Evolutionary conservation across 2,797 vertebrate genomes (phyloP).

Genomic region (Rhincodon typus): DNA sequence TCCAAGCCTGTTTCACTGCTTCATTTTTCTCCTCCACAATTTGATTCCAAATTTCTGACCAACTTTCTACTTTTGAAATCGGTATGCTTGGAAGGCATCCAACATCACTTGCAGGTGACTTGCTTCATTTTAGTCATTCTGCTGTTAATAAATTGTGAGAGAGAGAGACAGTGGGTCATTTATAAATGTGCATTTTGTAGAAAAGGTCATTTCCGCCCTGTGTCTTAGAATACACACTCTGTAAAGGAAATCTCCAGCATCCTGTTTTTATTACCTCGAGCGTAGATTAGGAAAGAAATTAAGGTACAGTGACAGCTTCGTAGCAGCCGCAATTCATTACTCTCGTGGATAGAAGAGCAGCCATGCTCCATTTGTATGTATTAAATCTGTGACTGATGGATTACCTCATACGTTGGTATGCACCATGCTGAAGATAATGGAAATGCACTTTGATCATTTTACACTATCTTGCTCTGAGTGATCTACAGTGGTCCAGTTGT

Average conservation of each 20-base stretch:
- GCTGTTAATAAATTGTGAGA: neutral
- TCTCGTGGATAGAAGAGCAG: neutral
- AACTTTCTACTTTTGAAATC: neutral
- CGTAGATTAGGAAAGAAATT: slow-evolving; percentile 15
- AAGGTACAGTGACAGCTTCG: neutral
- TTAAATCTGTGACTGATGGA: slow-evolving; percentile 26
- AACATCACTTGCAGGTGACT: neutral
- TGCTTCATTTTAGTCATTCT: neutral
- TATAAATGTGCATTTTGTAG: neutral
- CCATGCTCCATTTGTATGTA: slow-evolving; percentile 20
- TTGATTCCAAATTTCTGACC: neutral
- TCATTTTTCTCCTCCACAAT: neutral
- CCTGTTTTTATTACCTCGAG: slow-evolving; percentile 26
- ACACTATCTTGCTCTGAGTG: neutral
- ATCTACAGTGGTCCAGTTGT: neutral
- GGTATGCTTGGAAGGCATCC: neutral
- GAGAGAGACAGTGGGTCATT: neutral
- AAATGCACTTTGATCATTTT: neutral
- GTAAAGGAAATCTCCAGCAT: slow-evolving; percentile 26
- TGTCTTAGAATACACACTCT: neutral
- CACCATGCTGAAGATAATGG: neutral
- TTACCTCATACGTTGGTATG: neutral
- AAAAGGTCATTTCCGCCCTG: slow-evolving; percentile 1
- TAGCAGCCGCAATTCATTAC: slow-evolving; percentile 24
- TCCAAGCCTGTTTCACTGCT: neutral